Base-by-base conservation (phyloP, 1,140 invertebrate genomes). In the Eufriesea mexicana region DNA sequence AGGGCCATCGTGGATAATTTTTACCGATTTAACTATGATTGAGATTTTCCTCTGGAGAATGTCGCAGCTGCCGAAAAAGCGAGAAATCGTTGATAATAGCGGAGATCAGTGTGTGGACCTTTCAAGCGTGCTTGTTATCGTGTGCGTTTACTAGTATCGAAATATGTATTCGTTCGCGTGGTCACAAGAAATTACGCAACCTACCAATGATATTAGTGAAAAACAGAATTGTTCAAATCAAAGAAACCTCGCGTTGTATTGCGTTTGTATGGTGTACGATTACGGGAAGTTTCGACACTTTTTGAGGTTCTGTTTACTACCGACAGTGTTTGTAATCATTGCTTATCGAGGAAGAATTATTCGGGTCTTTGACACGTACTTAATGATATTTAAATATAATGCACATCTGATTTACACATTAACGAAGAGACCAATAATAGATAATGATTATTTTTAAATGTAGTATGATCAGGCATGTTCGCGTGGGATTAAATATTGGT, bases 351-450 rank as follows among this genome's bases (percentile, higher is more conserved):
- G 10, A 25, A 64, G 12, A 20, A 59, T 51, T 25, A 35, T 45
- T 10, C n/a, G 2, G 47, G 12, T 45, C 45, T 28, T 7, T 28
- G n/a, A 14, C 6, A 10, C 59, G 20, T 14, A 35, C 57, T 78
- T 45, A 80, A 62, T 45, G 18, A 9, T 45, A 80, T 80, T 80
- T 42, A 80, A 73, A 79, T 79, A 18, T 20, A 25, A 74, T 80
- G 71, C 49, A 45, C 70, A 80, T 54, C 49, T 35, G 14, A 47
- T 64, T 12, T 64, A 0, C 55, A 74, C 74, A 16, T 9, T 54
- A 28, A 80, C 28, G 18, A 9, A 10, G 9, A 2, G 2, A 0
- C 0, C 20, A 7, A 5, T 28, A 6, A 45, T 12, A 10, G 64
- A 73, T n/a, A n/a, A n/a, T n/a, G 12, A 45, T 74, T 73, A 59